Percentiles rank a stretch among this genome's conserved stretches.
These are phyloP conservation scores for Pitta sordida DNA, from an alignment of 2,113 vertebrate species.

Conservation along the genomic window DNA sequence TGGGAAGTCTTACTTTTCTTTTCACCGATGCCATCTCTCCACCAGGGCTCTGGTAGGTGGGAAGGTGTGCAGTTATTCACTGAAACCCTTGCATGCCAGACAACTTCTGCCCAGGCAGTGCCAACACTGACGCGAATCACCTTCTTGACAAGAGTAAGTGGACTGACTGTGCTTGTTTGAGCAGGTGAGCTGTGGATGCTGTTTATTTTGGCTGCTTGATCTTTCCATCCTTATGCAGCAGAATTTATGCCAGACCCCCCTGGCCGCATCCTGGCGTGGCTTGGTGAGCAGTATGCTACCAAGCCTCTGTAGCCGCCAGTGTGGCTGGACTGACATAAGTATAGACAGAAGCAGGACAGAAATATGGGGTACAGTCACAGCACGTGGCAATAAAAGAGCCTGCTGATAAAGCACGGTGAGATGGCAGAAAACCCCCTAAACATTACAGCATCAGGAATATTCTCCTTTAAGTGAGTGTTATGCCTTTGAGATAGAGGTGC, in stretches of 20 bases:
- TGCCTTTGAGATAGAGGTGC: background rate
- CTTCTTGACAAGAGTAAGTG: background rate
- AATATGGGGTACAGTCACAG: background rate
- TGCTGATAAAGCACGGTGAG: background rate
- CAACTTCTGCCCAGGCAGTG: background rate
- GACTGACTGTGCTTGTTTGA: background rate
- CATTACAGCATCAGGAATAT: background rate
- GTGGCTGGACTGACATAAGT: background rate
- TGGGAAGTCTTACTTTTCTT: background rate
- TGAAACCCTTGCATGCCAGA: background rate
- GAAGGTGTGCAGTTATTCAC: background rate
- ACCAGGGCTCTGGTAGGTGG: background rate
- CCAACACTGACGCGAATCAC: background rate
- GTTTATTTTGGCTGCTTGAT: background rate
- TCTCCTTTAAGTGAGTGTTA: background rate
- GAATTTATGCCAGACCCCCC: background rate
- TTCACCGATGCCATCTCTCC: background rate
- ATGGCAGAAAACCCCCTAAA: background rate
- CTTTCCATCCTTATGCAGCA: background rate
- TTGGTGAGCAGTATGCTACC: background rate
- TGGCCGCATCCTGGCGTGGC: background rate
- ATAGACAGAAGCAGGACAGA: background rate
- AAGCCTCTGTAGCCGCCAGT: background rate
- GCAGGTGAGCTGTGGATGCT: background rate
- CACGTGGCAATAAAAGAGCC: rapidly evolving